These are phyloP conservation scores for Drosophila cognata DNA, from an alignment of 2,888 invertebrate species.

Conservation along the genomic window DNA sequence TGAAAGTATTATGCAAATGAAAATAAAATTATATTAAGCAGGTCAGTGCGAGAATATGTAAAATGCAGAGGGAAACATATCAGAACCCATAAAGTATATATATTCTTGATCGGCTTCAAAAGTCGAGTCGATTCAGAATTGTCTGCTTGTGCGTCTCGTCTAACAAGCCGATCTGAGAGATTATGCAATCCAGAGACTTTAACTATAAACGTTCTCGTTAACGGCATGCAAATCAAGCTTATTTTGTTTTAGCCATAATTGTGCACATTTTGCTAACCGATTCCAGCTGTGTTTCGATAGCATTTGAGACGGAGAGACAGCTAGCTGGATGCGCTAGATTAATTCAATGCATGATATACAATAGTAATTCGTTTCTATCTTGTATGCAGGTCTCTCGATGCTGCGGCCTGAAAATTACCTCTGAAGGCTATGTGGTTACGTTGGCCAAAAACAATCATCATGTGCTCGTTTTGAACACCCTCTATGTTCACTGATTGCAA, in stretches of 20 bases:
- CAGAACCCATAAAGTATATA: not conserved
- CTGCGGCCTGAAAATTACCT: conserved; percentile 98
- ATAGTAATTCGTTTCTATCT: conserved; percentile 8
- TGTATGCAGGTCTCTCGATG: conserved; percentile 95
- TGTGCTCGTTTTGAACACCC: conserved; percentile 97
- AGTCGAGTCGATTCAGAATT: not conserved
- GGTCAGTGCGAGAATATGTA: not conserved
- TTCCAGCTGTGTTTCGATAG: not conserved
- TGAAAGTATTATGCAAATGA: not conserved
- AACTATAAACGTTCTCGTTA: not conserved
- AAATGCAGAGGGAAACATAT: not conserved
- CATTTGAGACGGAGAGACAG: not conserved
- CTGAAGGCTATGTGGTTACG: conserved; percentile 97
- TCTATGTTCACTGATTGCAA: conserved; percentile 94
- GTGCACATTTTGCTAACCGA: not conserved
- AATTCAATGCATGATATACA: not conserved
- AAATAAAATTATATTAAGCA: not conserved
- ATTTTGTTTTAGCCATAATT: not conserved
- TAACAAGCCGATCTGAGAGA: not conserved
- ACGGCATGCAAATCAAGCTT: not conserved
- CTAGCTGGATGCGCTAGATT: not conserved
- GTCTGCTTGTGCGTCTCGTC: not conserved
- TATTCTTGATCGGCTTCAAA: not conserved
- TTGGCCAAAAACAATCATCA: conserved; percentile 99
- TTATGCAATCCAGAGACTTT: not conserved